Evolutionary conservation across 2,888 invertebrate genomes (phyloP), one percentile per base, ranked within the genome.

Genomic region (Congeria kusceri): DNA sequence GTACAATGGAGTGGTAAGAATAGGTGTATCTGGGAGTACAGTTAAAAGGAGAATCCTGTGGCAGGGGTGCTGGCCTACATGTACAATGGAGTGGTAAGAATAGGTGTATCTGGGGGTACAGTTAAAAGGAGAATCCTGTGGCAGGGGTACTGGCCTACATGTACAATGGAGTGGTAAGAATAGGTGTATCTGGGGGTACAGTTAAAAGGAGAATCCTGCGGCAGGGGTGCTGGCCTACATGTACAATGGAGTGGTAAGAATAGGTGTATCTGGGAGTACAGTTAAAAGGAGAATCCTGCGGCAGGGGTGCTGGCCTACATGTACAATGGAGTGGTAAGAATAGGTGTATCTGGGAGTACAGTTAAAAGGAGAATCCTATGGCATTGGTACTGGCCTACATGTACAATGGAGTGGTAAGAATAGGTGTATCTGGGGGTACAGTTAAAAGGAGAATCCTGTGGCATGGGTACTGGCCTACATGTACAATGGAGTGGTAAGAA

Each of bases 31-130:
- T n/a, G n/a, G n/a, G n/a, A n/a, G n/a, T n/a, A n/a, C n/a, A n/a
- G n/a, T n/a, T n/a, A n/a, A n/a, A n/a, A n/a, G n/a, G n/a, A n/a
- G n/a, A n/a, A n/a, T n/a, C n/a, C 96, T 9, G 96, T 96, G 65
- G 96, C 96, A 27, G 97, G 97, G 29, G 95, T 96, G 5, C 94
- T 97, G 86, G 96, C 97, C 0, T 97, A 96, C 92, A 95, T 97
- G 90, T 97, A 97, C 94, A 96, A 96, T 91, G 96, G 96, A 86
- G 96, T 96, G 84, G 96, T 97, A 44, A 95, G 96, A 89, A 62
- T 28, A 44, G 9, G 25, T 59, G n/a, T n/a, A n/a, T n/a, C n/a
- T n/a, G n/a, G n/a, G n/a, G n/a, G n/a, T n/a, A n/a, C n/a, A n/a
- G n/a, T n/a, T n/a, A n/a, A n/a, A n/a, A n/a, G n/a, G n/a, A n/a